Conservation (phyloP, 1,140 invertebrate species). For the Sycophila sp. region DNA sequence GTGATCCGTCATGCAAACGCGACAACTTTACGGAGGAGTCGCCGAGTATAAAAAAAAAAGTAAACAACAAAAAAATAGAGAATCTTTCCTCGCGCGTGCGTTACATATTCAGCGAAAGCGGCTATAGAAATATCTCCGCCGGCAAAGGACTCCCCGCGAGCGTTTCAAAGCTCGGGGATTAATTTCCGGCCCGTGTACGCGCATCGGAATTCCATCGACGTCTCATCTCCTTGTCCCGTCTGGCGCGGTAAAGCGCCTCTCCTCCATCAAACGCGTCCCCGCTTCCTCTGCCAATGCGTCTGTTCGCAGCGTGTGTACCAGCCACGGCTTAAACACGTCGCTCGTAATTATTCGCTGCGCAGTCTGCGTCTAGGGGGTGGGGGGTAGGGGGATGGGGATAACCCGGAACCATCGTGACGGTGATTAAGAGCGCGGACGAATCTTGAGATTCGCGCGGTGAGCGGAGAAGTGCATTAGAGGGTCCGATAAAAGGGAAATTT, state of each 20-base stretch:
- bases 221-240: not conserved
- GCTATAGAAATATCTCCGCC: no score
- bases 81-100: no score
- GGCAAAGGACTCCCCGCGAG: no score
- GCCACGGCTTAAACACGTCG: not conserved
- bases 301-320: not conserved
- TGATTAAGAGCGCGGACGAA: conserved; percentile 5
- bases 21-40: no score
- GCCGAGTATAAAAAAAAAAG: no score
- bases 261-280: not conserved
- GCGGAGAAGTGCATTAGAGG: not conserved
- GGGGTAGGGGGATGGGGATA: not conserved
- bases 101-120: no score
- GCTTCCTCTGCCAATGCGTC: not conserved
- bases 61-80: no score
- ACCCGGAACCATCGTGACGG: not conserved
- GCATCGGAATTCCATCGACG: not conserved
- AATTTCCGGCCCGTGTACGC: not conserved
- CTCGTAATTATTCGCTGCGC: not conserved
- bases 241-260: not conserved
- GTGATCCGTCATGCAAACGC: no score
- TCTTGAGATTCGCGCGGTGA: not conserved
- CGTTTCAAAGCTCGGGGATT: not conserved
- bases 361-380: not conserved
- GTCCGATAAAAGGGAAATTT: conserved; percentile 16